Conservation (phyloP, 92 coral and sea anemone genomes). For the Hydrozoanthus gracilis region DNA sequence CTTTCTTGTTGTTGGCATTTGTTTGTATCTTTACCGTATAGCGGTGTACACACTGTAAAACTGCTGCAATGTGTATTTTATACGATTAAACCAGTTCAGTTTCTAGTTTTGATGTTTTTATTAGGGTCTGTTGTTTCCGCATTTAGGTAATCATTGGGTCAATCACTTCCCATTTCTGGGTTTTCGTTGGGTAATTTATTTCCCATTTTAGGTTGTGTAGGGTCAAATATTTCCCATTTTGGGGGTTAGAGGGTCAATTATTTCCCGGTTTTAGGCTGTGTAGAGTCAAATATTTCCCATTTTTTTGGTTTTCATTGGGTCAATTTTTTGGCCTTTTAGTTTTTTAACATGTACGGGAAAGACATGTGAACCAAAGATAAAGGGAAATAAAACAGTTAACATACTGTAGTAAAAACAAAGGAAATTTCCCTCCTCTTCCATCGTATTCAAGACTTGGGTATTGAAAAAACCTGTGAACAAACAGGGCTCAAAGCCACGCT, state of each 20-base stretch:
- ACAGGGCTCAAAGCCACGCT: no score
- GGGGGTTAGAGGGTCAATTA: not conserved
- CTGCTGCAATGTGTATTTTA: constrained; percentile 15
- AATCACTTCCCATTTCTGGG: not conserved
- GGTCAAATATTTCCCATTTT: not conserved
- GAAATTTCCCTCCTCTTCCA: no score
- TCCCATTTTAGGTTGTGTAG: not conserved
- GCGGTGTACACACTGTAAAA: constrained; percentile 6
- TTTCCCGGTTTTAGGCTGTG: not conserved
- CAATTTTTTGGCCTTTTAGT: no score
- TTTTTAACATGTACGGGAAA: no score
- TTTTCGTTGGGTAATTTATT: constrained; percentile 3
- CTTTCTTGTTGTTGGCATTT: constrained; percentile 4
- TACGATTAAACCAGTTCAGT: constrained; percentile 21
- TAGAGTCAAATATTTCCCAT: not conserved
- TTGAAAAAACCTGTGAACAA: no score
- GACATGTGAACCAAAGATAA: no score
- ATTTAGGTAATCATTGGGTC: constrained; percentile 8
- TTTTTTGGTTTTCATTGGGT: not conserved
- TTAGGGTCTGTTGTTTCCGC: not conserved
- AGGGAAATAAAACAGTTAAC: no score
- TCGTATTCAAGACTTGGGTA: no score
- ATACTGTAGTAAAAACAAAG: no score
- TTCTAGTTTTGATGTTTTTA: constrained; percentile 8
- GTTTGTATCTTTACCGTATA: constrained; percentile 15